Evolutionary conservation across 2,888 invertebrate genomes (phyloP).

Genomic region (Neelides folsomi): DNA sequence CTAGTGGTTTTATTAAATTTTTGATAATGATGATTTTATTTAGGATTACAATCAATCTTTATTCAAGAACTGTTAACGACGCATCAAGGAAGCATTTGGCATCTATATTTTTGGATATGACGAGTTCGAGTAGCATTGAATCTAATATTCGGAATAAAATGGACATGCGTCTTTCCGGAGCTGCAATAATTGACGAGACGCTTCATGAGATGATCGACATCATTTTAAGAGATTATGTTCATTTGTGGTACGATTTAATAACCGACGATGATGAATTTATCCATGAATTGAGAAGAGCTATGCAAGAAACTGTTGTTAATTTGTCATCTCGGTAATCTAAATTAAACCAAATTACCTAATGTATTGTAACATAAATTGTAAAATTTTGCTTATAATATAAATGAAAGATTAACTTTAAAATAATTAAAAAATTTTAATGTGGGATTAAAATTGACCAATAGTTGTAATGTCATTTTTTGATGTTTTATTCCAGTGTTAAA

Average conservation of each 20-base stretch:
- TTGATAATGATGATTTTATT: too few species aligned
- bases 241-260: constrained; percentile 47
- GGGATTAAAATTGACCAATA: neutral
- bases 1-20: too few species aligned
- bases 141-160: constrained; percentile 13
- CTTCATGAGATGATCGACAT: constrained; percentile 69
- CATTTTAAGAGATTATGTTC: constrained; percentile 67
- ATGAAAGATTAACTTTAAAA: neutral
- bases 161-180: constrained; percentile 59
- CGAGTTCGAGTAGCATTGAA: neutral
- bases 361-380: too few species aligned
- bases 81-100: too few species aligned
- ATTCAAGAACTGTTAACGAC: too few species aligned
- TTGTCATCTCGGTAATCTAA: constrained; percentile 52
- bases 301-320: constrained; percentile 56
- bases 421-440: neutral
- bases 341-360: too few species aligned
- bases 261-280: constrained; percentile 60
- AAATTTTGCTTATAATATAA: neutral
- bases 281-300: constrained; percentile 52
- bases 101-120: neutral
- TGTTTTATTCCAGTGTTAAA: constrained; percentile 48
- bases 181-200: constrained; percentile 71
- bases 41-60: too few species aligned
- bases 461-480: neutral